Conservation (phyloP, 2,888 invertebrate species). For the Tetragnatha montana region DNA sequence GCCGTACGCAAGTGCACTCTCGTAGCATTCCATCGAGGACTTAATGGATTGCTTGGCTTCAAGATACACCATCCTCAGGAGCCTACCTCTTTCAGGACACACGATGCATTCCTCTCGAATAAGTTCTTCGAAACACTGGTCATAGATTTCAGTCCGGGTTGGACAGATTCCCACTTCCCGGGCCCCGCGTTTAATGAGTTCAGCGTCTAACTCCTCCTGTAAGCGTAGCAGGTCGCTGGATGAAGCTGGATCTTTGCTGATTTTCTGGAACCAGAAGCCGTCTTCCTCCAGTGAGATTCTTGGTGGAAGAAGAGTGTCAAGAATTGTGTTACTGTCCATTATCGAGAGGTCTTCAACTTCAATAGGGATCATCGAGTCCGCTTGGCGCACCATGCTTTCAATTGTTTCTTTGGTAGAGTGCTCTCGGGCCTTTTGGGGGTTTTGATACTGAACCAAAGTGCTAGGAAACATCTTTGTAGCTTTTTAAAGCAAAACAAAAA, state of each 20-base stretch:
- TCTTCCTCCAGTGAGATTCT: slow-evolving; percentile 36
- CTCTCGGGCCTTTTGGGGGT: slow-evolving; percentile 13
- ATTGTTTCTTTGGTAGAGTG: slow-evolving; percentile 25
- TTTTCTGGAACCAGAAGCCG: slow-evolving; percentile 80
- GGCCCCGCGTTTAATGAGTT: slow-evolving; percentile 91
- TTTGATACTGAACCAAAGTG: slow-evolving; percentile 37
- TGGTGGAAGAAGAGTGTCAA: slow-evolving; percentile 52
- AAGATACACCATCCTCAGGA: slow-evolving; percentile 43
- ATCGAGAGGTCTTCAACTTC: slow-evolving; percentile 14
- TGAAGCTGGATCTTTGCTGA: slow-evolving; percentile 97
- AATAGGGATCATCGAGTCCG: slow-evolving; percentile 26
- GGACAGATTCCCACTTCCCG: slow-evolving; percentile 97
- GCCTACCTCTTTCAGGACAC: slow-evolving; percentile 55
- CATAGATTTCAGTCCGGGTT: slow-evolving; percentile 92
- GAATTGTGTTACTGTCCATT: slow-evolving; percentile 11
- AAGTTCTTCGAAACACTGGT: slow-evolving; percentile 85
- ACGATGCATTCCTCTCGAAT: slow-evolving; percentile 50
- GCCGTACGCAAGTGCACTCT: slow-evolving; percentile 59
- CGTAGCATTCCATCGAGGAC: slow-evolving; percentile 37
- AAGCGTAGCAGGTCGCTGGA: slow-evolving; percentile 95
- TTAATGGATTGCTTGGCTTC: slow-evolving; percentile 31
- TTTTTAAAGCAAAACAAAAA: too few relatives aligned
- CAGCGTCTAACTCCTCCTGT: slow-evolving; percentile 95
- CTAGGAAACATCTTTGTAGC: slow-evolving; percentile 34
- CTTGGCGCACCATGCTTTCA: slow-evolving; percentile 19